A percentile compares a stretch with the other conserved stretches of the same genome.
Conservation (phyloP, 53 echinoderm and acorn worm species). For the Luidia sarsii region DNA sequence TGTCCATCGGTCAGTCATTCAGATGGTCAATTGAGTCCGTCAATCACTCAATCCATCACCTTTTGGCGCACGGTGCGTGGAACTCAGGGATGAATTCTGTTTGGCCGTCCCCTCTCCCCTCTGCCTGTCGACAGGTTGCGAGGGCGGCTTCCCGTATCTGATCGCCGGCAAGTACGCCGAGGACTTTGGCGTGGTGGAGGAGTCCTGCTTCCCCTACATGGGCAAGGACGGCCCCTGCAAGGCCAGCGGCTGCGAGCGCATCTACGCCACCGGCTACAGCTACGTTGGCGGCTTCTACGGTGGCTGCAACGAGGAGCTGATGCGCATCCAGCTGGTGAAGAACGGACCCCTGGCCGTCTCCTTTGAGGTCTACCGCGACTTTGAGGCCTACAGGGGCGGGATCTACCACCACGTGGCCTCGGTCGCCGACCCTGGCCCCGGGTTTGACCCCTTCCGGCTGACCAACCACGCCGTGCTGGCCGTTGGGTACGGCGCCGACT, state of each 20-base stretch:
- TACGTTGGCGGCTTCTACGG: slow-evolving; percentile 93
- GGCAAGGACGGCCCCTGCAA: slow-evolving; percentile 72
- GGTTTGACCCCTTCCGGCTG: slow-evolving; percentile 80
- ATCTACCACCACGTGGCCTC: slow-evolving; percentile 77
- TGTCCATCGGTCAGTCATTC: too few species aligned
- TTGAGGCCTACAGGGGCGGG: slow-evolving; percentile 74
- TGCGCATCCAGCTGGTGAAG: slow-evolving; percentile 76
- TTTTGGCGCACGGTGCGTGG: too few species aligned
- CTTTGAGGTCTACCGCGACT: slow-evolving; percentile 84
- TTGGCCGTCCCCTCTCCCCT: not conserved
- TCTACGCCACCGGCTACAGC: slow-evolving; percentile 84
- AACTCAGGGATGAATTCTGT: too few species aligned
- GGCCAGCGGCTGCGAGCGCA: slow-evolving; percentile 69
- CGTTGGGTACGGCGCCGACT: slow-evolving; percentile 85
- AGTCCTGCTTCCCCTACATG: slow-evolving; percentile 76
- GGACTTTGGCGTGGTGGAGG: slow-evolving; percentile 88
- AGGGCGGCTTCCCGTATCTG: slow-evolving; percentile 90
- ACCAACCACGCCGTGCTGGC: slow-evolving; percentile 90
- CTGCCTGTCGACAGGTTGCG: slow-evolving; percentile 73
- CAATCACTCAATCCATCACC: too few species aligned
- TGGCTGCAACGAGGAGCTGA: slow-evolving; percentile 91
- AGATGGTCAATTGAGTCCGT: too few species aligned
- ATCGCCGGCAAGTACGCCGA: slow-evolving; percentile 94
- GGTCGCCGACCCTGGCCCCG: not conserved
- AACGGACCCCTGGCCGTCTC: slow-evolving; percentile 85